phyloP scores from a whole-genome alignment of 53 echinoderm and acorn worm species.

The Henricia sp. region DNA sequence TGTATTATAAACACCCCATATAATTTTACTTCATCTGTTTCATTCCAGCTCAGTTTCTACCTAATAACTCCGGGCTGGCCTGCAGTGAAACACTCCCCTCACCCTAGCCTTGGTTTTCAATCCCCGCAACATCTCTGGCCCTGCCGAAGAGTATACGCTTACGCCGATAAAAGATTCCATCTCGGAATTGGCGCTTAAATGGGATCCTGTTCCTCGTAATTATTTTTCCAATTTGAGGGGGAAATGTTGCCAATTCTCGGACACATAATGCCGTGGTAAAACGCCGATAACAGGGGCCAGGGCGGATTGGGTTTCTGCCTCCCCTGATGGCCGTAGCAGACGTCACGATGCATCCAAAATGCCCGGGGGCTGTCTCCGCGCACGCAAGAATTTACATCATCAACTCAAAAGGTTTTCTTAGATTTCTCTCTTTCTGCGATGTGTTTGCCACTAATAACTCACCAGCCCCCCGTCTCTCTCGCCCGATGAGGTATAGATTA shows the following conservation, averaged over 20 bases:
- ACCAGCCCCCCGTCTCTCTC: background rate
- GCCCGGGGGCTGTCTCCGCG: background rate
- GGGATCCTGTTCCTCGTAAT: slow-evolving; percentile 59
- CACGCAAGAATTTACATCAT: background rate
- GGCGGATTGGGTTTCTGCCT: slow-evolving; percentile 16
- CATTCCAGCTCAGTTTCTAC: no score
- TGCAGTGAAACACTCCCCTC: no score
- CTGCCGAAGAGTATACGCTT: slow-evolving; percentile 49
- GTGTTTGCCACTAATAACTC: background rate
- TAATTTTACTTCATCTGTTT: no score
- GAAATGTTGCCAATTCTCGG: slow-evolving; percentile 7
- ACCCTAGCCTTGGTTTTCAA: slow-evolving; percentile 10
- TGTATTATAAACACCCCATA: no score
- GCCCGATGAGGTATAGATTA: slow-evolving; percentile 18
- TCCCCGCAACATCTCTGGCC: background rate
- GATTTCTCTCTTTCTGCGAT: background rate
- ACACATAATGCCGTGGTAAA: background rate
- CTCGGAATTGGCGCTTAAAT: slow-evolving; percentile 63
- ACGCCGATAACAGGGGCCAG: slow-evolving; percentile 33
- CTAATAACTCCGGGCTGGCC: no score
- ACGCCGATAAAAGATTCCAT: slow-evolving; percentile 64
- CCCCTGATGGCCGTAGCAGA: slow-evolving; percentile 1
- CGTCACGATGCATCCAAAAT: background rate
- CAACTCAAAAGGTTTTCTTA: background rate
- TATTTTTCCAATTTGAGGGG: slow-evolving; percentile 58